Percentiles rank a stretch among this genome's conserved stretches.
These are phyloP conservation scores for Autographa pulchrina DNA, from an alignment of 2,888 invertebrate genomes.

Conservation along the genomic window DNA sequence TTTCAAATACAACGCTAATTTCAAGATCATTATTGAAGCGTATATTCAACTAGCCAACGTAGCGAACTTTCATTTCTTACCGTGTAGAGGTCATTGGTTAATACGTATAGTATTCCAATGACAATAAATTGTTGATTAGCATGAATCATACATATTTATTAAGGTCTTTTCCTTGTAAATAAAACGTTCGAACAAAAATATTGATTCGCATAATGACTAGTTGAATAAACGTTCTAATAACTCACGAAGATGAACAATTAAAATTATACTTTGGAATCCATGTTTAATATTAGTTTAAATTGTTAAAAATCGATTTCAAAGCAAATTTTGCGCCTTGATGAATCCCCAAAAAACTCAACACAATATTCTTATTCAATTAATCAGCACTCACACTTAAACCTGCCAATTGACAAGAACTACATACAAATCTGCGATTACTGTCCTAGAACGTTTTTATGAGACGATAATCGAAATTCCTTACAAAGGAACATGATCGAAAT, in stretches of 20 bases:
- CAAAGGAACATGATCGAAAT: conserved; percentile 42
- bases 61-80: conserved; percentile 57
- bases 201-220: conserved; percentile 25
- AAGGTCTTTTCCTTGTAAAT: conserved; percentile 52
- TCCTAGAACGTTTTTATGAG: conserved; percentile 31
- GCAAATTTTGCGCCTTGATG: conserved; percentile 12
- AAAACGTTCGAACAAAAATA: conserved; percentile 33
- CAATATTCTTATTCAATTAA: conserved; percentile 38
- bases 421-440: conserved; percentile 48
- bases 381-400: conserved; percentile 41
- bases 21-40: conserved; percentile 66
- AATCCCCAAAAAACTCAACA: conserved; percentile 15
- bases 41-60: conserved; percentile 39
- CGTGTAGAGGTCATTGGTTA: conserved; percentile 54
- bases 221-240: conserved; percentile 44
- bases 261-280: conserved; percentile 17
- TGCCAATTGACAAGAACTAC: conserved; percentile 52
- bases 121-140: conserved; percentile 39
- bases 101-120: conserved; percentile 36
- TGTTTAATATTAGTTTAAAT: background rate
- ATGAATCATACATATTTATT: conserved; percentile 54
- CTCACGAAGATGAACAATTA: conserved; percentile 26
- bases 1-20: conserved; percentile 55
- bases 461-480: conserved; percentile 40
- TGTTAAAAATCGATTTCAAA: conserved; percentile 22